A percentile compares a stretch with the other conserved stretches of the same genome.
Conservation (phyloP, 1,140 invertebrate genomes). For the Coenobita brevimanus region DNA sequence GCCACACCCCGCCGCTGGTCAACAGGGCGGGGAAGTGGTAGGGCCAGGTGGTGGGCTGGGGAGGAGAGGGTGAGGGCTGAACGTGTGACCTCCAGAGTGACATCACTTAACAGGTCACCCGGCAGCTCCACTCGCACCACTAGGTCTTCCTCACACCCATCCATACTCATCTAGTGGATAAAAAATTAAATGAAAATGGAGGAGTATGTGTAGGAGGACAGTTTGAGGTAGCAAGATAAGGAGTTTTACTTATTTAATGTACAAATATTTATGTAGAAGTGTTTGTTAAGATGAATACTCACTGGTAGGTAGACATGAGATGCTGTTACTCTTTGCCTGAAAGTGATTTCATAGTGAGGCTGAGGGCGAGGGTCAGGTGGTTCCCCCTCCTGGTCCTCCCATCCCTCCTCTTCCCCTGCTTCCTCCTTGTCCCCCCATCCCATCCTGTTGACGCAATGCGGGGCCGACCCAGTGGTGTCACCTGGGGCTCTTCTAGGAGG, state of each 20-base stretch:
- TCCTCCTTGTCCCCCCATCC: no score
- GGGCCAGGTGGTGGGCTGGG: conserved; percentile 34
- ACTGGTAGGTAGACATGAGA: conserved; percentile 38
- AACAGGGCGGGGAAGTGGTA: conserved; percentile 36
- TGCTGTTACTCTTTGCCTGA: conserved; percentile 29
- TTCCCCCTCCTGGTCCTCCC: no score
- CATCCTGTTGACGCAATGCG: no score
- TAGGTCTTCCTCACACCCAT: conserved; percentile 34
- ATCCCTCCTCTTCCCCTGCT: not conserved
- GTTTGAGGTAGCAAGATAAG: no score
- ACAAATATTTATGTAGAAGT: not conserved
- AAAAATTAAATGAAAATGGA: not conserved
- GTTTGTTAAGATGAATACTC: no score
- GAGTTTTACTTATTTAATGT: no score
- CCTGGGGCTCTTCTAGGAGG: no score
- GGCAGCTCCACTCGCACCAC: conserved; percentile 39
- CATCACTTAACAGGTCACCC: conserved; percentile 39
- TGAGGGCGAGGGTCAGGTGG: conserved; percentile 45
- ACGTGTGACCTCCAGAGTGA: conserved; percentile 43
- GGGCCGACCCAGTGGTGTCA: no score
- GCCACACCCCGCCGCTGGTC: conserved; percentile 45
- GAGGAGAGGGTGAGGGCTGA: conserved; percentile 22
- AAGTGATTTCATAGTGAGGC: conserved; percentile 43
- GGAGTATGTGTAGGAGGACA: no score
- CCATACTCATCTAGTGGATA: conserved; percentile 11